phyloP scores from a whole-genome alignment of 1,140 invertebrate species.

The Leptinotarsa defecta region DNA sequence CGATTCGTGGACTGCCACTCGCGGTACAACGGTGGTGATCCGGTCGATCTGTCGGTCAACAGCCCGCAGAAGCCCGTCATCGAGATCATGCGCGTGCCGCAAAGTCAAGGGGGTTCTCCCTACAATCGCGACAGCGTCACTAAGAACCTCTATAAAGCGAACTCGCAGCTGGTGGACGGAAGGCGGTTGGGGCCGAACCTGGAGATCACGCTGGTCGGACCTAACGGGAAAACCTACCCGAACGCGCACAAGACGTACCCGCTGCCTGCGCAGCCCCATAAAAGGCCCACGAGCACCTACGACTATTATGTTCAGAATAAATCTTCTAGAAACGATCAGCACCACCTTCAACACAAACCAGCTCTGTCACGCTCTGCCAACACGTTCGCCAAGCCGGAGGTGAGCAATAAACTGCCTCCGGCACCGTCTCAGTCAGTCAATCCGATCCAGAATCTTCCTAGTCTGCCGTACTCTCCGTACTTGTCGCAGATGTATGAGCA shows the following conservation, averaged over 20 bases:
- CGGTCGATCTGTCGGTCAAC: slow-evolving; percentile 61
- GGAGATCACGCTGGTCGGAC: slow-evolving; percentile 64
- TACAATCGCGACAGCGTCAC: slow-evolving; percentile 41
- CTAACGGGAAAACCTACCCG: slow-evolving; percentile 24
- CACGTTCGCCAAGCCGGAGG: slow-evolving; percentile 9
- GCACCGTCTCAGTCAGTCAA: slow-evolving; percentile 19
- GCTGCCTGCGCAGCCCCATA: not conserved
- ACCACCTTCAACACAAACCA: slow-evolving; percentile 34
- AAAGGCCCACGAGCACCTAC: not conserved
- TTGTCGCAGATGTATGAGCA: slow-evolving; percentile 39
- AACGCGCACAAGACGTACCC: not conserved
- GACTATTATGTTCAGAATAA: slow-evolving; percentile 19
- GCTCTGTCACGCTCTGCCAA: not conserved
- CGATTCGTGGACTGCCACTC: slow-evolving; percentile 55
- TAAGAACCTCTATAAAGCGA: slow-evolving; percentile 44
- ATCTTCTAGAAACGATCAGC: slow-evolving; percentile 33
- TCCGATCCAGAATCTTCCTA: slow-evolving; percentile 15
- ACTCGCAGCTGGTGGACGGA: slow-evolving; percentile 46
- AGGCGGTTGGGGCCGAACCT: slow-evolving; percentile 61
- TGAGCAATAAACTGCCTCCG: slow-evolving; percentile 25
- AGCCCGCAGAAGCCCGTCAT: slow-evolving; percentile 56
- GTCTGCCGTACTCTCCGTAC: slow-evolving; percentile 26
- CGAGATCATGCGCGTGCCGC: slow-evolving; percentile 59
- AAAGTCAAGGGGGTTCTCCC: slow-evolving; percentile 26
- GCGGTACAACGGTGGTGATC: slow-evolving; percentile 56